Percentiles rank a stretch among this genome's conserved stretches.
These are phyloP conservation scores for Acropternis orthonyx DNA, from an alignment of 2,797 vertebrate genomes.

Conservation along the genomic window DNA sequence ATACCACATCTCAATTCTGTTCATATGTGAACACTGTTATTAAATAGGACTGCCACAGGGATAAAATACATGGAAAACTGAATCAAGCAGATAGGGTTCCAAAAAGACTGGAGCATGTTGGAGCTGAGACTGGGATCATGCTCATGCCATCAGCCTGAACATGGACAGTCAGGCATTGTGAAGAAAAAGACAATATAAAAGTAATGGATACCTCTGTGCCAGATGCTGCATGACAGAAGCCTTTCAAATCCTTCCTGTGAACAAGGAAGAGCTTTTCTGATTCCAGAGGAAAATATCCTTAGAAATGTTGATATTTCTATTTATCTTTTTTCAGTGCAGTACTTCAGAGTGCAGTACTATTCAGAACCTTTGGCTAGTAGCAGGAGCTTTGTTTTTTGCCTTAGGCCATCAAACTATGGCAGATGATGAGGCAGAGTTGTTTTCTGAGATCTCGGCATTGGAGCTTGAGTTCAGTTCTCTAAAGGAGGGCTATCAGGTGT, in stretches of 20 bases:
- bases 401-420: neutral
- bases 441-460: neutral
- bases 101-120: neutral
- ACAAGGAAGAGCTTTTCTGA: neutral
- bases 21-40: neutral
- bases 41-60: neutral
- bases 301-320: neutral
- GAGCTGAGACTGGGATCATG: neutral
- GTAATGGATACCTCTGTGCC: neutral
- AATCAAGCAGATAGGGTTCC: neutral
- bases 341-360: neutral
- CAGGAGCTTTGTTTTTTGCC: neutral
- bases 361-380: neutral
- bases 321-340: neutral
- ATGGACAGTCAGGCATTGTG: neutral
- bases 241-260: neutral
- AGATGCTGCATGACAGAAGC: fast-evolving
- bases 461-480: neutral
- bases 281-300: neutral
- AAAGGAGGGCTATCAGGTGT: neutral
- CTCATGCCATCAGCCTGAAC: neutral
- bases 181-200: neutral
- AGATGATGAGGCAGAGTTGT: neutral
- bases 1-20: neutral
- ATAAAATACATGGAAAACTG: neutral